Percentiles rank a stretch among this genome's conserved stretches.
Evolutionary conservation across 1,140 invertebrate species (phyloP).

Genomic region (Leptopilina boulardi): DNA sequence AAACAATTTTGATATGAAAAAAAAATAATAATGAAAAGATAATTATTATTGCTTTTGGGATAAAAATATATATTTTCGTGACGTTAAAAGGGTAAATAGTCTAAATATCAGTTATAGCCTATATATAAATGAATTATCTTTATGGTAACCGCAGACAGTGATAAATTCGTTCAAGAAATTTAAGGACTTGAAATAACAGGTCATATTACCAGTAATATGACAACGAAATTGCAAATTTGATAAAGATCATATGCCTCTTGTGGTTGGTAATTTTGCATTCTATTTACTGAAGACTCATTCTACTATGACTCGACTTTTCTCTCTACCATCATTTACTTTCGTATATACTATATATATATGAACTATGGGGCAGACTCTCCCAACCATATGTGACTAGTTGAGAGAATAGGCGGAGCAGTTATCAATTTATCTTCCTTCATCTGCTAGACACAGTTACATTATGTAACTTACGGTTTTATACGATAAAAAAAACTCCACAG

Average conservation of each 20-base stretch:
- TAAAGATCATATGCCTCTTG: neutral
- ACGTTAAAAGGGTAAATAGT: slow-evolving; percentile 12
- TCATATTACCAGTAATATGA: slow-evolving; percentile 26
- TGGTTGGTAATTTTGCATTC: slow-evolving; percentile 21
- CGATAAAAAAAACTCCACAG: no score
- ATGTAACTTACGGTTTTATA: neutral
- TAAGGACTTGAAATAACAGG: slow-evolving; percentile 20
- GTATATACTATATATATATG: no score
- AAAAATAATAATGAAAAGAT: neutral
- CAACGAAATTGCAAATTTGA: slow-evolving; percentile 30
- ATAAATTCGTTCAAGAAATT: slow-evolving; percentile 14
- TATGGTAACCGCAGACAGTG: slow-evolving; percentile 25
- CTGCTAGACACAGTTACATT: slow-evolving; percentile 37
- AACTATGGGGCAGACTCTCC: slow-evolving; percentile 57
- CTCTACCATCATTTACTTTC: slow-evolving; percentile 62
- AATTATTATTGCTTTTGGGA: neutral
- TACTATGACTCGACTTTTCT: slow-evolving; percentile 48
- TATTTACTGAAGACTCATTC: slow-evolving; percentile 17
- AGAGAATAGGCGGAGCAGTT: slow-evolving; percentile 56
- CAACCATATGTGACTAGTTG: slow-evolving; percentile 42
- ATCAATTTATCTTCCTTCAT: slow-evolving; percentile 64
- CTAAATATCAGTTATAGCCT: neutral
- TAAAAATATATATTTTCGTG: neutral
- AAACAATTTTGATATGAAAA: no score
- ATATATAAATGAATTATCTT: neutral